These are phyloP conservation scores for Argya squamiceps DNA, from an alignment of 2,797 vertebrate species.

Conservation along the genomic window DNA sequence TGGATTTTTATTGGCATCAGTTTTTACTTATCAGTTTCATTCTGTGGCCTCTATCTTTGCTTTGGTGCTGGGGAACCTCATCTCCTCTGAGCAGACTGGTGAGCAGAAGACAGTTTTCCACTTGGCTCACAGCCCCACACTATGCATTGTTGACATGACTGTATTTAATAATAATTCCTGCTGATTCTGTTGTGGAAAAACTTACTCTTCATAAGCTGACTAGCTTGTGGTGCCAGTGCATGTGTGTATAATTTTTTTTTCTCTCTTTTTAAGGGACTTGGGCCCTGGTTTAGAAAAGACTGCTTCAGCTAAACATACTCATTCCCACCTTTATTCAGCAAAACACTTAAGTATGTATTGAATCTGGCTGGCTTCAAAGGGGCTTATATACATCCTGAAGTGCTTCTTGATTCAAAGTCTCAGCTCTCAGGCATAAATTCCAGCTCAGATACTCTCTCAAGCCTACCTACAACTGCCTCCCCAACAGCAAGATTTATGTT, in stretches of 20 bases:
- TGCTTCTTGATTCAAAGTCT: neutral
- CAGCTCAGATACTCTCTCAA: neutral
- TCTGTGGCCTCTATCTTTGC: neutral
- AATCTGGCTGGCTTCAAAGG: conserved; percentile 1
- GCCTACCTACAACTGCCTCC: neutral
- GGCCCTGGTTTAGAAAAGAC: neutral
- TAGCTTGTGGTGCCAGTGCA: conserved; percentile 34
- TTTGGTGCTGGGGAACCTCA: neutral
- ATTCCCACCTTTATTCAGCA: conserved; percentile 21
- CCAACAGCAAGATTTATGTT: neutral
- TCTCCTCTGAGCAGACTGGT: neutral
- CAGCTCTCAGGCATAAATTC: neutral
- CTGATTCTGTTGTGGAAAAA: conserved; percentile 67
- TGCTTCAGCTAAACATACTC: neutral
- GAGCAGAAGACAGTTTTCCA: conserved; percentile 21
- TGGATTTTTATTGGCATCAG: neutral
- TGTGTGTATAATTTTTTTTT: conserved; percentile 1
- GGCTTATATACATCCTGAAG: neutral
- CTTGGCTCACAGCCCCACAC: conserved; percentile 17
- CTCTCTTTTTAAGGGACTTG: neutral
- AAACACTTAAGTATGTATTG: neutral
- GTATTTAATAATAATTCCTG: conserved; percentile 61
- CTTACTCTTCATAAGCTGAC: conserved; percentile 36
- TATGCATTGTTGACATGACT: conserved; percentile 45
- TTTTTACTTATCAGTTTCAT: neutral